Evolutionary conservation across 92 coral and sea anemone species (phyloP), one percentile per base, ranked within the genome.

Genomic region (Scolanthus callimorphus): DNA sequence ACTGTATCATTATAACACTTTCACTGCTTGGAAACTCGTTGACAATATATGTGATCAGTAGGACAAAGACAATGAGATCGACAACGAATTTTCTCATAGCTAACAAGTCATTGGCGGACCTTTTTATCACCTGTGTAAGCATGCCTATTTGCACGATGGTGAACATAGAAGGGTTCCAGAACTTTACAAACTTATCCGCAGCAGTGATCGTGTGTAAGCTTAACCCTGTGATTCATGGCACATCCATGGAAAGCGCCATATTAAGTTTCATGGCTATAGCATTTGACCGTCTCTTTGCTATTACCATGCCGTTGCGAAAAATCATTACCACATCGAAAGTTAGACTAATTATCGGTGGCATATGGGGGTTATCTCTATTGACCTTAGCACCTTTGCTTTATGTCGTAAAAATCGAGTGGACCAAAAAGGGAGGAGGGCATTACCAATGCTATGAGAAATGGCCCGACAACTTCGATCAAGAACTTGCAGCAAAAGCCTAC

Each of bases 191-290:
- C 2, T 55, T 73, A 17, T 47, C 56, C 1, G 25, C 60, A 0
- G 88, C 83, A 0, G 69, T 62, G 4, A 53, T 69, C 4, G 64
- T 82, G 4, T 82, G 88, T 37, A 82, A 82, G 34, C 71, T 76
- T 3, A 51, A 75, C 43, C 83, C 82, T 1, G 46, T 82, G 19
- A 59, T 61, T 21, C 83, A 82, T 28, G 78, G 68, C 3, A 61
- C 79, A 23, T 83, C 90, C 0, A 71, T 85, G 34, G 82, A 67
- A 38, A 84, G 90, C 27, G 82, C 96, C 1, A 81, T 83, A 8
- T 73, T 88, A 13, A 88, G 86, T 30, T 59, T 88, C 31, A 63
- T 65, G 23, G 74, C 77, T 10, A 88, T 88, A 51, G 89, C 96
- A 4, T 50, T 78, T 24, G 96, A 88, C 55, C 73, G 90, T 0